Evolutionary conservation across 2,888 invertebrate genomes (phyloP), one percentile per base, ranked within the genome.

Genomic region (Priocnemis perturbator): DNA sequence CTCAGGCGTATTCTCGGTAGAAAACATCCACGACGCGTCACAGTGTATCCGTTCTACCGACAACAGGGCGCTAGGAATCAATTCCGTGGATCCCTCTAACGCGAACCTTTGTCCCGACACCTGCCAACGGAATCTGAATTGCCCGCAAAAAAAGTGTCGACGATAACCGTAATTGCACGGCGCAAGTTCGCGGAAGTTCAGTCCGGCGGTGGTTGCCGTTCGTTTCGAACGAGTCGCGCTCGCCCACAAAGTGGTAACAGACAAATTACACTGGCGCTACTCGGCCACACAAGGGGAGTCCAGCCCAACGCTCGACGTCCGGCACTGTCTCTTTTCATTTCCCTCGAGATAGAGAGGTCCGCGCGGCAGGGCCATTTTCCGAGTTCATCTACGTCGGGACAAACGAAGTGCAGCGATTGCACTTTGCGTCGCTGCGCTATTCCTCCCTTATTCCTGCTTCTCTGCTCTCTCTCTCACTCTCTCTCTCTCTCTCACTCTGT

Each of bases 201-300:
- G 37, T 5, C 4, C 50, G 20, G 2, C 50, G 50, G 15, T 9
- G 20, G 50, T 50, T 15, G 50, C 4, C 20, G 50, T 50, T n/a
- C 20, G 19, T 37, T 37, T 17, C 9, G 50, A 20, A 37, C 37
- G 37, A 37, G 37, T 37, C 37, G 37, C 37, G 37, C 37, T 7
- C 37, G 37, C 37, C 26, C 37, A 11, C 59, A 9, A 66, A 65
- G 60, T 57, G 50, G 50, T 66, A 60, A 68, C 30, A 19, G 65
- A 60, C 68, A 56, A 55, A 60, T 68, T 60, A 53, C 60, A 37
- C 9, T 58, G 37, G 19, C 60, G 37, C 37, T 53, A 60, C 23
- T 44, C 50, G 56, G 57, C 23, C 48, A 30, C 56, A 52, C 60
- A 23, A 47, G 55, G 47, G 44, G 53, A n/a, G n/a, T 23, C 37